A percentile compares a stretch with the other conserved stretches of the same genome.
phyloP scores from a whole-genome alignment of 2,797 vertebrate genomes.

The Apogon talboti region DNA sequence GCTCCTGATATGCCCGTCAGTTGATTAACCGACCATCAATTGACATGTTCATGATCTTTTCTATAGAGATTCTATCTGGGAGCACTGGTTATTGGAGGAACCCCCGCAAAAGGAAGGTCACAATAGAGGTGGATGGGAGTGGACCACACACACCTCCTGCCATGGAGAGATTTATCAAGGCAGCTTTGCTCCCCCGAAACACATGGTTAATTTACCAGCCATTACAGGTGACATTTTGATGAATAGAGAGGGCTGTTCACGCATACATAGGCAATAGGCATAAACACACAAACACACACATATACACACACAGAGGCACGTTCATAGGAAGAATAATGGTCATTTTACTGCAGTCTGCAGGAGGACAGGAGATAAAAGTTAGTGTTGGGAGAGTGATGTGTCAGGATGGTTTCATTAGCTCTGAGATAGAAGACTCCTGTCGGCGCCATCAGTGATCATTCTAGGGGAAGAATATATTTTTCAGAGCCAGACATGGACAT shows the following conservation, averaged over 20 bases:
- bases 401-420: constrained; percentile 80
- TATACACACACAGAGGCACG: neutral
- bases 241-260: constrained; percentile 79
- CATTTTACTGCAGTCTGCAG: constrained; percentile 82
- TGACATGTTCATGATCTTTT: constrained; percentile 14
- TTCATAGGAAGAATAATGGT: constrained; percentile 77
- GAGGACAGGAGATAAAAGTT: constrained; percentile 81
- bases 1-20: neutral
- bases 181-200: constrained; percentile 77
- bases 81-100: constrained; percentile 25
- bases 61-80: constrained; percentile 9
- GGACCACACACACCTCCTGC: constrained; percentile 78
- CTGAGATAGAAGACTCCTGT: constrained; percentile 76
- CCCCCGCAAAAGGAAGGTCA: constrained; percentile 69
- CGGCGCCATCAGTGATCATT: constrained; percentile 66
- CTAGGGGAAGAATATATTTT: constrained; percentile 53
- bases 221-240: constrained; percentile 86
- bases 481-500: constrained; percentile 54
- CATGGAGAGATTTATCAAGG: constrained; percentile 81
- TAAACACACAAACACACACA: constrained; percentile 57
- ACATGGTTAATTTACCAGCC: constrained; percentile 88
- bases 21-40: constrained; percentile 21
- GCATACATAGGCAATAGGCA: constrained; percentile 79
- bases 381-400: constrained; percentile 79
- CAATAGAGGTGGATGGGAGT: constrained; percentile 77